Evolutionary conservation across 2,113 vertebrate species (phyloP), one percentile per base, ranked within the genome.

Genomic region (Nerophis lumbriciformis): DNA sequence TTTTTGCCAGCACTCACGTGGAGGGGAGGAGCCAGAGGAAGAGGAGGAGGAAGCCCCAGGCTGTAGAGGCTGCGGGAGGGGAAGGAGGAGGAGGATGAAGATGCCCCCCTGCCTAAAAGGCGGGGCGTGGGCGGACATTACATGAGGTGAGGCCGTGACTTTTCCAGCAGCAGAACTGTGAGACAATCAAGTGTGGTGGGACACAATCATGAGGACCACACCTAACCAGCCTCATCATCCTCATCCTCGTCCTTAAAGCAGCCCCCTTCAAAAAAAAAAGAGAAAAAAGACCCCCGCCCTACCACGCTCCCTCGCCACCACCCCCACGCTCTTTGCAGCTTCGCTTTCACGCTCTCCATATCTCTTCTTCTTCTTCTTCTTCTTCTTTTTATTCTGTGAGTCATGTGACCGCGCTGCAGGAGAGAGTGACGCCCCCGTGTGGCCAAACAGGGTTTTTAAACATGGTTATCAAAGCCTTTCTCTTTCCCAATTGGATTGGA

Each of bases 121-220:
- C 56, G 72, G 77, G 79, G 75, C 79, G 75, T 59, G 73, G 77
- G 80, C 74, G 78, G 80, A 83, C 85, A 74, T 84, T 84, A 81
- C 38, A 4, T 12, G 80, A 87, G 82, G 83, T 75, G 61, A 85
- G 80, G 16, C 78, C 76, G 87, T 83, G 84, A 82, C 82, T 90
- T 89, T 87, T 88, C 84, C 80, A 84, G 76, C 82, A 83, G 62
- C 71, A 81, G 83, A 75, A 69, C 74, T 45, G 12, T 45, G 93
- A 94, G 93, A 95, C 94, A 94, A 94, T 95, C 93, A 93, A 88
- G 86, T 90, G 89, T 92, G 89, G 90, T 88, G 79, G 84, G 87
- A 92, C 90, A 87, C 85, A 79, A 87, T 75, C 83, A 82, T 83
- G 83, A 78, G 83, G 77, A 78, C 71, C 80, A 72, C 76, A 50